Evolutionary conservation across 2,888 invertebrate genomes (phyloP).

Genomic region (Melanostoma scalare): DNA sequence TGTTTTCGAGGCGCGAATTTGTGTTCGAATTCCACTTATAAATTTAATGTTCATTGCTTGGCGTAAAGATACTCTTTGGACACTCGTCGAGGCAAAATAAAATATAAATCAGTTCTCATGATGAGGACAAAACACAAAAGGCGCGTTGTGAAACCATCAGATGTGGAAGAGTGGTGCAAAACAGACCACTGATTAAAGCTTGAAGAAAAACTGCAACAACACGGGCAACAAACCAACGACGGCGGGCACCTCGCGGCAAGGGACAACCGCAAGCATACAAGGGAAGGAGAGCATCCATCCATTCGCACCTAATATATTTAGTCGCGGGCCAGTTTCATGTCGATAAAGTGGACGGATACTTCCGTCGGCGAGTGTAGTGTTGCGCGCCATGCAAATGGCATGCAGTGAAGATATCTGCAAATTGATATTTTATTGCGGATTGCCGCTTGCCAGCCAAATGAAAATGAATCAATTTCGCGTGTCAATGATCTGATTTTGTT

Average conservation of each 20-base stretch:
- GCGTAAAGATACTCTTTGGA: conserved; percentile 25
- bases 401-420: conserved; percentile 24
- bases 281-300: conserved; percentile 24
- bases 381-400: neutral
- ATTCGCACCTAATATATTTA: conserved; percentile 55
- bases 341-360: conserved; percentile 24
- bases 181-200: neutral
- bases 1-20: conserved; percentile 64
- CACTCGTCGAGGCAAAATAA: conserved; percentile 36
- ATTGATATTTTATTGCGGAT: conserved; percentile 64
- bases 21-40: conserved; percentile 61
- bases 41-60: conserved; percentile 35
- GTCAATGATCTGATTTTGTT: conserved; percentile 50
- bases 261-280: neutral
- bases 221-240: too few species aligned
- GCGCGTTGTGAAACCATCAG: too few species aligned
- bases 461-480: conserved; percentile 60
- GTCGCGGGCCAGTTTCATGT: conserved; percentile 4
- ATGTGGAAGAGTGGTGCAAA: too few species aligned
- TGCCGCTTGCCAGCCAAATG: conserved; percentile 29
- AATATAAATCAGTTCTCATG: conserved; percentile 54
- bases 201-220: neutral
- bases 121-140: neutral
- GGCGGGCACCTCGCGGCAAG: too few species aligned
- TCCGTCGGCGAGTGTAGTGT: conserved; percentile 19